Evolutionary conservation across 2,888 invertebrate genomes (phyloP).

Genomic region (Cyrtodaria siliqua): DNA sequence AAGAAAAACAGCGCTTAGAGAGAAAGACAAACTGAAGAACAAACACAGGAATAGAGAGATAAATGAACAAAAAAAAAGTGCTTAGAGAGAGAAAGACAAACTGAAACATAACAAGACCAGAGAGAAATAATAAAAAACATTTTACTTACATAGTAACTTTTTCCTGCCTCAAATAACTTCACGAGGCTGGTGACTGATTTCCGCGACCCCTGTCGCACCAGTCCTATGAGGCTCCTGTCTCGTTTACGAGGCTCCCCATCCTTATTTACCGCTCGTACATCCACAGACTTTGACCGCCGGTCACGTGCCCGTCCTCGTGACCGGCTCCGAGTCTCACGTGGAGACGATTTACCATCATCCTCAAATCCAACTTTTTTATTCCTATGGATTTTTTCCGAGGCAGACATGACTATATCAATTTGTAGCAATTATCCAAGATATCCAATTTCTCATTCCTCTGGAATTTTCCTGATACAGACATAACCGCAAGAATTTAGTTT

Average conservation of each 20-base stretch:
- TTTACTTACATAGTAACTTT: slow-evolving; percentile 61
- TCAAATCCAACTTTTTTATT: slow-evolving; percentile 66
- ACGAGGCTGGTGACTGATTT: slow-evolving; percentile 62
- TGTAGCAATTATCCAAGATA: no score
- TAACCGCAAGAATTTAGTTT: no score
- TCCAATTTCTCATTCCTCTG: no score
- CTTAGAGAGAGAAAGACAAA: no score
- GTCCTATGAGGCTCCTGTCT: slow-evolving; percentile 59
- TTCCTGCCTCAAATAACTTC: slow-evolving; percentile 61
- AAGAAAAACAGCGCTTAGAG: no score
- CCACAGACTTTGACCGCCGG: slow-evolving; percentile 60
- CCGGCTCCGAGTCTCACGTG: slow-evolving; percentile 50
- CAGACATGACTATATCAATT: slow-evolving; percentile 45
- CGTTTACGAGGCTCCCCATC: slow-evolving; percentile 54
- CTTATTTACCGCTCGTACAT: slow-evolving; percentile 44
- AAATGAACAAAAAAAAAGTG: no score
- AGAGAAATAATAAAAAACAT: no score
- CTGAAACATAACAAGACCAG: no score
- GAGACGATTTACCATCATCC: slow-evolving; percentile 44
- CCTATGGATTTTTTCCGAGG: slow-evolving; percentile 60
- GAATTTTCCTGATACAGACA: no score
- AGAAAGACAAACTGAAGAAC: no score
- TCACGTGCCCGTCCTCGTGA: slow-evolving; percentile 45
- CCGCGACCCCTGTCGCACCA: slow-evolving; percentile 58
- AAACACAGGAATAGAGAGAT: no score